These are phyloP conservation scores for Kradibia gibbosae DNA, from an alignment of 1,140 invertebrate species.

Conservation along the genomic window DNA sequence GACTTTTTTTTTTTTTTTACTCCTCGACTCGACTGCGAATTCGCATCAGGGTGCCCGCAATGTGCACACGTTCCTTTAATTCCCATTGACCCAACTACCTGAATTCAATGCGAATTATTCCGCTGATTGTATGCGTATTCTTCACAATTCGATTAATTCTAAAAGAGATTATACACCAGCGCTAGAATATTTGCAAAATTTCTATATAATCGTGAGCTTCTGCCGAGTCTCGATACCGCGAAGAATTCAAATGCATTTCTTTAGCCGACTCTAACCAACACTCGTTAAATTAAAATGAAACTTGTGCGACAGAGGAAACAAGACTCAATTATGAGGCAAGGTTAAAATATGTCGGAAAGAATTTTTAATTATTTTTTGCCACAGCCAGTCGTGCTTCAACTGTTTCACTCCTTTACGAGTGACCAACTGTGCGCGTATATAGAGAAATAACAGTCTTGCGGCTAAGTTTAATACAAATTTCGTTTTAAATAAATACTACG, in stretches of 20 bases:
- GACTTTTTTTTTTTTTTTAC: too few species aligned
- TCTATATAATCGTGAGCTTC: too few species aligned
- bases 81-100: too few species aligned
- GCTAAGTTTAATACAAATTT: conserved; percentile 18
- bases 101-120: too few species aligned
- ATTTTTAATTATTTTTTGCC: conserved; percentile 37
- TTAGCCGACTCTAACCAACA: background rate
- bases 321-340: conserved; percentile 26
- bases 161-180: too few species aligned
- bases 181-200: too few species aligned
- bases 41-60: background rate
- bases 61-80: too few species aligned
- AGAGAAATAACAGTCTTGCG: conserved; percentile 32
- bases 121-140: too few species aligned
- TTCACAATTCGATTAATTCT: too few species aligned
- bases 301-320: background rate
- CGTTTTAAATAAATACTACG: conserved; percentile 25
- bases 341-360: conserved; percentile 9
- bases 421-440: background rate
- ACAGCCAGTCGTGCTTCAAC: conserved; percentile 24
- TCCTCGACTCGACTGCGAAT: background rate
- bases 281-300: background rate
- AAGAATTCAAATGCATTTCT: background rate
- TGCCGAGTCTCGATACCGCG: too few species aligned
- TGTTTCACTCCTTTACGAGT: conserved; percentile 16